Conservation (phyloP, 2,113 vertebrate species). For the Leuciscus idus region DNA sequence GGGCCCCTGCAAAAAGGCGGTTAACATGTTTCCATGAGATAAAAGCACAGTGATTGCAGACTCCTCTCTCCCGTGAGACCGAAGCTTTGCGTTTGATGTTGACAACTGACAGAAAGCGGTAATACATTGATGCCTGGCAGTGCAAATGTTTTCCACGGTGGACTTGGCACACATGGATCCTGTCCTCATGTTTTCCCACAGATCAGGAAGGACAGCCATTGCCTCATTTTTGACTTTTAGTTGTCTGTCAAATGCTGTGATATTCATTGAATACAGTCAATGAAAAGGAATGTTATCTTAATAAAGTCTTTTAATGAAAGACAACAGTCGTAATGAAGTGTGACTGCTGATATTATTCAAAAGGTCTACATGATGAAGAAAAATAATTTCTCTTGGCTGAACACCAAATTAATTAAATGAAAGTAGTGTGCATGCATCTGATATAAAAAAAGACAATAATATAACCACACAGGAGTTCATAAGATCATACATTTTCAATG, state of each 20-base stretch:
- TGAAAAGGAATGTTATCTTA: background rate
- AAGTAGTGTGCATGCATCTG: background rate
- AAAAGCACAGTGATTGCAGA: conserved; percentile 49
- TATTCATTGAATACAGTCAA: background rate
- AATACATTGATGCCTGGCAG: conserved; percentile 55
- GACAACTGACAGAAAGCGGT: conserved; percentile 49
- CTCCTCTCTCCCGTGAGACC: conserved; percentile 47
- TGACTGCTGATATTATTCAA: background rate
- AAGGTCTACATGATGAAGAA: background rate
- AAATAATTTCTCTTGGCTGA: conserved; percentile 10
- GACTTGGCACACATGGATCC: conserved; percentile 48
- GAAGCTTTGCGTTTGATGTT: conserved; percentile 47
- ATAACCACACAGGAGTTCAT: background rate
- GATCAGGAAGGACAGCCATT: background rate
- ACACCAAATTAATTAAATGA: conserved; percentile 5
- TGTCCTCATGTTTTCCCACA: conserved; percentile 2
- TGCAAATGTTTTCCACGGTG: conserved; percentile 54
- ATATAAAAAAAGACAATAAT: background rate
- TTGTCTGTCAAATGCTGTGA: background rate
- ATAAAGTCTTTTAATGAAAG: background rate
- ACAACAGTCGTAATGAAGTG: background rate
- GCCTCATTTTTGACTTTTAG: background rate
- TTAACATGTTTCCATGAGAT: conserved; percentile 52
- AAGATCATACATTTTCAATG: background rate
- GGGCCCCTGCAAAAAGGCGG: conserved; percentile 15